Evolutionary conservation across 64 coral and sea anemone genomes (phyloP).

Genomic region (Orbicella faveolata): DNA sequence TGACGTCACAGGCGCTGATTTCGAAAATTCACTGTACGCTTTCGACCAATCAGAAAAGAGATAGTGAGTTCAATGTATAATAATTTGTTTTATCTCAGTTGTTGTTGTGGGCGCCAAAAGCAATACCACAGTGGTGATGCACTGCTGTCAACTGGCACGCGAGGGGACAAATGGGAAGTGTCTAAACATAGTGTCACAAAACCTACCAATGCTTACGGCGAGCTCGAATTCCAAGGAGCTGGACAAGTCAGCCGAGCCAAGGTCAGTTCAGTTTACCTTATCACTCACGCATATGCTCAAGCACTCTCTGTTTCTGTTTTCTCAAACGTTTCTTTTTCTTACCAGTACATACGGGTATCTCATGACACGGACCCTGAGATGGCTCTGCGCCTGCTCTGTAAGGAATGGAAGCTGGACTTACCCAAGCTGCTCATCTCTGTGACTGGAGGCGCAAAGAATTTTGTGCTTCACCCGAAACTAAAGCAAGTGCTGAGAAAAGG

Average conservation of each 20-base stretch:
- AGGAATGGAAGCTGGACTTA: conserved; percentile 66
- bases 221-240: conserved; percentile 86
- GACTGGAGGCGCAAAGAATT: conserved; percentile 90
- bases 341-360: conserved; percentile 74
- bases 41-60: too few relatives aligned
- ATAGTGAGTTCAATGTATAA: too few relatives aligned
- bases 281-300: not conserved
- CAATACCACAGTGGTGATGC: conserved; percentile 38
- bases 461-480: conserved; percentile 72
- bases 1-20: too few relatives aligned
- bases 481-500: conserved; percentile 77
- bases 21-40: too few relatives aligned
- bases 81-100: not conserved
- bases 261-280: conserved; percentile 26
- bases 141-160: conserved; percentile 11
- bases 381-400: conserved; percentile 50
- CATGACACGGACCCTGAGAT: conserved; percentile 85
- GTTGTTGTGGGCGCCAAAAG: conserved; percentile 53
- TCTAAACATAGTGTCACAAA: conserved; percentile 32
- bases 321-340: not conserved
- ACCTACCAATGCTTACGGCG: conserved; percentile 82
- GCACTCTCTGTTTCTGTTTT: not conserved
- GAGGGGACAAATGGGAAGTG: conserved; percentile 27
- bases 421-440: conserved; percentile 88
- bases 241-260: conserved; percentile 80